These are phyloP conservation scores for Zonitis immaculata DNA, from an alignment of 2,888 invertebrate genomes.

Conservation along the genomic window DNA sequence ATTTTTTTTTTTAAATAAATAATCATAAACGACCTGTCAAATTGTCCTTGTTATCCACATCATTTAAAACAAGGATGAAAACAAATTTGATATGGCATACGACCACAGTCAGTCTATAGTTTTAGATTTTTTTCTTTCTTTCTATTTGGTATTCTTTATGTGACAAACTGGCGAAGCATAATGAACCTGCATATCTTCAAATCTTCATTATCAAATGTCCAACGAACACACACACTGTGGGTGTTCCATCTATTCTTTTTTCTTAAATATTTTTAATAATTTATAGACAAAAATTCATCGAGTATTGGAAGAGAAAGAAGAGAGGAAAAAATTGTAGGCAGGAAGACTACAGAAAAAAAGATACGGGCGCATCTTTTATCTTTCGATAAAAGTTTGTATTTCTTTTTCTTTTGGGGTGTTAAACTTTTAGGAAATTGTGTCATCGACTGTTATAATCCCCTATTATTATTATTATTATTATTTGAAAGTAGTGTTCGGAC, in stretches of 20 bases:
- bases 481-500: background rate
- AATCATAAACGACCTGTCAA: background rate
- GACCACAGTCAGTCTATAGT: constrained; percentile 4
- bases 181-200: constrained; percentile 36
- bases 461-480: background rate
- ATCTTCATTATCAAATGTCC: constrained; percentile 31
- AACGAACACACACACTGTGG: constrained; percentile 20
- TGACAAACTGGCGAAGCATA: constrained; percentile 31
- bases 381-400: too few relatives aligned
- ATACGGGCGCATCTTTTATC: background rate
- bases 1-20: too few relatives aligned
- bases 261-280: background rate
- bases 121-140: constrained; percentile 5
- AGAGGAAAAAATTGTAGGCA: background rate
- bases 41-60: background rate
- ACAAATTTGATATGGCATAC: constrained; percentile 1
- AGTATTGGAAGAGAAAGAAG: background rate
- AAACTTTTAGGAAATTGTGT: background rate
- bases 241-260: constrained; percentile 16
- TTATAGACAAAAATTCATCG: background rate
- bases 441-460: background rate
- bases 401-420: background rate
- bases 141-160: constrained; percentile 23
- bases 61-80: background rate
- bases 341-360: background rate